Evolutionary conservation across 1,140 invertebrate genomes (phyloP).

Genomic region (Drosophila lowei): DNA sequence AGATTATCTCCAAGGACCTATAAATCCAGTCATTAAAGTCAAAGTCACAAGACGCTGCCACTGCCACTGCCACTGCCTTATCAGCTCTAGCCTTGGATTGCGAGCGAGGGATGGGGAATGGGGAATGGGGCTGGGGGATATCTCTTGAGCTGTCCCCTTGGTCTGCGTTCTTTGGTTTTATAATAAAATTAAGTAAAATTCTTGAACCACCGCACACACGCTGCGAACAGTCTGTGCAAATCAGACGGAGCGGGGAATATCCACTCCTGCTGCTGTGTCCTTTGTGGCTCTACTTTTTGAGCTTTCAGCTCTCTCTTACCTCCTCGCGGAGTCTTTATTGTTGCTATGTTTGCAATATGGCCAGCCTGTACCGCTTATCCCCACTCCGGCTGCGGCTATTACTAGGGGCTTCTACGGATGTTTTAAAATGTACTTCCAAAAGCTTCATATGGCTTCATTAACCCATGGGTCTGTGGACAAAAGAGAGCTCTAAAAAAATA

Average conservation of each 20-base stretch:
- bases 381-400: too few species aligned
- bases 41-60: constrained; percentile 82
- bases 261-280: not conserved
- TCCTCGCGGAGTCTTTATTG: constrained; percentile 13
- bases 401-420: constrained; percentile 15
- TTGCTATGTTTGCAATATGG: constrained; percentile 24
- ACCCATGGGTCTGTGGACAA: not conserved
- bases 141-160: not conserved
- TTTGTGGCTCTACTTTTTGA: constrained; percentile 23
- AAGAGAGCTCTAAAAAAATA: not conserved
- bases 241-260: too few species aligned
- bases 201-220: constrained; percentile 18
- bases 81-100: constrained; percentile 42
- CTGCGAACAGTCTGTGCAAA: not conserved
- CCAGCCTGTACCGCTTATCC: not conserved
- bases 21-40: constrained; percentile 83
- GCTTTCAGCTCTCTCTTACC: not conserved
- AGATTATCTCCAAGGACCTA: constrained; percentile 83
- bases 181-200: constrained; percentile 76
- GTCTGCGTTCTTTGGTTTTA: constrained; percentile 47
- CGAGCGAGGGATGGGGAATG: constrained; percentile 13
- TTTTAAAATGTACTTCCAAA: constrained; percentile 3
- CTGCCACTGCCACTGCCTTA: constrained; percentile 38
- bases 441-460: constrained; percentile 32
- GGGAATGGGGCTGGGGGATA: constrained; percentile 1